Evolutionary conservation across 1,140 invertebrate genomes (phyloP).

Genomic region (Proctacanthus coquilletti): DNA sequence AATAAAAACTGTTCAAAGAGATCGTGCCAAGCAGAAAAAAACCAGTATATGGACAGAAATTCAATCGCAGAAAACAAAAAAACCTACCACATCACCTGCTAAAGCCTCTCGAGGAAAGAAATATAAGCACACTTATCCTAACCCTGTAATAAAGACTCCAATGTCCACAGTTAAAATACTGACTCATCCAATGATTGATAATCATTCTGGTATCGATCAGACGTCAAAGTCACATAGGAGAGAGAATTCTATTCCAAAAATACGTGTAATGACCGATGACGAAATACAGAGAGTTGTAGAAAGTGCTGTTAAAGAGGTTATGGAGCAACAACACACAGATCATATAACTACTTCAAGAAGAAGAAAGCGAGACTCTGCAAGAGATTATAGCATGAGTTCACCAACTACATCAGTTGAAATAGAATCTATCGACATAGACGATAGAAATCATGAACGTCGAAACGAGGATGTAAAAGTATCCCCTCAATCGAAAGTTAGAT

Average conservation of each 20-base stretch:
- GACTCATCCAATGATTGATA: neutral
- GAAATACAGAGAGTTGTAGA: neutral
- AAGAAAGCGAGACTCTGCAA: no score
- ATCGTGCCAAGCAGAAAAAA: neutral
- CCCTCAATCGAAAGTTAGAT: no score
- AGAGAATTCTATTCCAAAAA: neutral
- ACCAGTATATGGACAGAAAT: neutral
- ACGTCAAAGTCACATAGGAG: neutral
- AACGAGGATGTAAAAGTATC: no score
- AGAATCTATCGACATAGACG: no score
- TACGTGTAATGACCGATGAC: constrained; percentile 1
- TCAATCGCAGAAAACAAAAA: neutral
- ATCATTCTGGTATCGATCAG: neutral
- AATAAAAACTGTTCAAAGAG: neutral
- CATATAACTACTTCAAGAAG: no score
- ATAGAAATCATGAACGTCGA: no score
- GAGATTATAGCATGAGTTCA: no score
- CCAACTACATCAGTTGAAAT: no score
- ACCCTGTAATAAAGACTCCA: neutral
- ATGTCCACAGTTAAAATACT: neutral
- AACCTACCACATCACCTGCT: neutral
- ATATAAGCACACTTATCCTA: neutral
- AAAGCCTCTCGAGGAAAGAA: neutral
- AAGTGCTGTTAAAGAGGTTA: constrained; percentile 1
- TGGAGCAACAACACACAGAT: no score